These are phyloP conservation scores for Herpailurus yagouaroundi DNA, from an alignment of 2,113 vertebrate genomes.

Conservation along the genomic window DNA sequence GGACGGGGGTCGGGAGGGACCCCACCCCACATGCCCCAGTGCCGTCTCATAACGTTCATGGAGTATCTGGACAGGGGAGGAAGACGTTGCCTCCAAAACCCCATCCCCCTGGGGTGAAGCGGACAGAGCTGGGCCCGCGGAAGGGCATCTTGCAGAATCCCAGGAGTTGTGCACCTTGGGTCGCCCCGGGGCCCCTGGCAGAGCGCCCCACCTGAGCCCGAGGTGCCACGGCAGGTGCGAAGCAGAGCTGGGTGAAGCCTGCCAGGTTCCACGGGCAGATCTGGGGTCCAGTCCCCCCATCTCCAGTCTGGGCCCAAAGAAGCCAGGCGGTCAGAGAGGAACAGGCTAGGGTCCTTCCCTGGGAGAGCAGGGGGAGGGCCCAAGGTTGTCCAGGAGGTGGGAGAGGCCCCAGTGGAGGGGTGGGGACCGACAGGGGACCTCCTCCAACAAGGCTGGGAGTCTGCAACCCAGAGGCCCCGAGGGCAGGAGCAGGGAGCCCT, in stretches of 20 bases:
- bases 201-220: background rate
- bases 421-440: background rate
- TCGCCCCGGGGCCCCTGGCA: no score
- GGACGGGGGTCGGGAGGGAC: rapidly evolving
- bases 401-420: background rate
- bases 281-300: background rate
- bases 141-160: background rate
- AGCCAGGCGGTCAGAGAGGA: background rate
- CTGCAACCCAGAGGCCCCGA: background rate
- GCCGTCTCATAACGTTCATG: rapidly evolving
- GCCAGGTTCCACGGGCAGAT: background rate
- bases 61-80: rapidly evolving
- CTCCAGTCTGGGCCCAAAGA: background rate
- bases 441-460: rapidly evolving
- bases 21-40: rapidly evolving
- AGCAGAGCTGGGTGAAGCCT: background rate
- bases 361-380: background rate
- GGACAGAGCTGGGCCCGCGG: rapidly evolving
- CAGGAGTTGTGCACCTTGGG: no score
- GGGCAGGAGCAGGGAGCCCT: background rate
- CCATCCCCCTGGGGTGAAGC: no score
- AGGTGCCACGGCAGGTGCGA: no score
- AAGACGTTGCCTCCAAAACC: no score
- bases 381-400: background rate
- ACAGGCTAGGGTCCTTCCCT: no score